A percentile compares a stretch with the other conserved stretches of the same genome.
These are phyloP conservation scores for Naja naja DNA, from an alignment of 2,113 vertebrate genomes.

Conservation along the genomic window DNA sequence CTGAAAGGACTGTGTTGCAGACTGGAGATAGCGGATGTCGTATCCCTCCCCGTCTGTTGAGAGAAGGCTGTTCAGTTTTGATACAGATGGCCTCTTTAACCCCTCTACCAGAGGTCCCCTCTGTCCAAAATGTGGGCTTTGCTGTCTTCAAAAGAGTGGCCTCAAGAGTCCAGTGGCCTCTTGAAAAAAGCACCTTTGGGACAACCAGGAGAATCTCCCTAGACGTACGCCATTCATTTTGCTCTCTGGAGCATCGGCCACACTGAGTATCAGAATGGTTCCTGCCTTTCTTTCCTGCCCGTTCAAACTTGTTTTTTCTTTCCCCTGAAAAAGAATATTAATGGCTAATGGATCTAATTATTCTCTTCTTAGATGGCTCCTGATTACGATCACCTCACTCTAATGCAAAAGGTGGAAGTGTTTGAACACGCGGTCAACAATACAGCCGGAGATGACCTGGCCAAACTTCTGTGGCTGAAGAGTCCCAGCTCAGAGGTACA, in stretches of 20 bases:
- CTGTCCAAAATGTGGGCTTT: no score
- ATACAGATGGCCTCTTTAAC: no score
- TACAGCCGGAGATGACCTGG: slow-evolving; percentile 94
- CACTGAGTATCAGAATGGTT: no score
- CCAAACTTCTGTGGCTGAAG: slow-evolving; percentile 96
- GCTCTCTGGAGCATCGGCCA: background rate
- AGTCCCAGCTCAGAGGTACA: slow-evolving; percentile 96
- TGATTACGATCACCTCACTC: slow-evolving; percentile 96
- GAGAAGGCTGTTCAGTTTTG: no score
- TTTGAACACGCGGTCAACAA: slow-evolving; percentile 98
- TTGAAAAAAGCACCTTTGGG: no score
- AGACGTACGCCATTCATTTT: background rate
- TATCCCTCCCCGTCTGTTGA: no score
- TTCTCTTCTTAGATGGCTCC: slow-evolving; percentile 86
- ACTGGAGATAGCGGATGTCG: no score
- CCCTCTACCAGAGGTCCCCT: no score
- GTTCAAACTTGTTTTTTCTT: background rate
- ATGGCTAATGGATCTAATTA: background rate
- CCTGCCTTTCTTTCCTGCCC: background rate
- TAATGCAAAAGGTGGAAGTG: slow-evolving; percentile 99
- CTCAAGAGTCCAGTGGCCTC: no score
- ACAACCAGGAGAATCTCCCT: no score
- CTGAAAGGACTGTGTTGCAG: no score
- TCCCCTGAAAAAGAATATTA: background rate
- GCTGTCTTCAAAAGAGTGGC: no score